Evolutionary conservation across 1,140 invertebrate genomes (phyloP).

Genomic region (Drosophila bifasciata): DNA sequence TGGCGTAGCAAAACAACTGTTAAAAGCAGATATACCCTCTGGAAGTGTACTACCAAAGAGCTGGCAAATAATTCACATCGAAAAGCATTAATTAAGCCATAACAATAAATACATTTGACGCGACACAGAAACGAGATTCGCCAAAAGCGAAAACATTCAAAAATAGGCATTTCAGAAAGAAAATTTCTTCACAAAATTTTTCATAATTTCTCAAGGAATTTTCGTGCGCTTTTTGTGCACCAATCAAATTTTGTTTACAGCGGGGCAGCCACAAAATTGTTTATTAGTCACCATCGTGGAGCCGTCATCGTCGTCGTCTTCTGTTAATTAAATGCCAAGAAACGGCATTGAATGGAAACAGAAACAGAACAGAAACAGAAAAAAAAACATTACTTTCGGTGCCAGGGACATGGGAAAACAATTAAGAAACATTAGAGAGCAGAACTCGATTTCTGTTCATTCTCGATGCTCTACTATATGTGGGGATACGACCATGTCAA

Average conservation of each 20-base stretch:
- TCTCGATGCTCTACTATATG: too few relatives aligned
- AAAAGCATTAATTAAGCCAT: slow-evolving; percentile 64
- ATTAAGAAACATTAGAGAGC: slow-evolving; percentile 7
- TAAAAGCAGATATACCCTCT: too few relatives aligned
- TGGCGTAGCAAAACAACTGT: too few relatives aligned
- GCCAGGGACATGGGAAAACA: slow-evolving; percentile 22
- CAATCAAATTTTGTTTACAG: slow-evolving; percentile 18
- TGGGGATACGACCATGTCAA: background rate
- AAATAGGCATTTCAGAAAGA: slow-evolving; percentile 28
- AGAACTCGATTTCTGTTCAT: background rate
- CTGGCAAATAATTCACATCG: slow-evolving; percentile 27
- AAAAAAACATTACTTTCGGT: slow-evolving; percentile 29
- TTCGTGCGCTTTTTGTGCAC: slow-evolving; percentile 7
- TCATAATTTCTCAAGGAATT: slow-evolving; percentile 2
- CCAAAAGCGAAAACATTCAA: slow-evolving; percentile 15
- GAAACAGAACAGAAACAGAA: background rate
- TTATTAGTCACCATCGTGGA: slow-evolving; percentile 14
- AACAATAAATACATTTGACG: slow-evolving; percentile 58
- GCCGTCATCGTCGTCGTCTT: background rate
- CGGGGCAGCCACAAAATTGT: background rate
- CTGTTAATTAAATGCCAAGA: slow-evolving; percentile 25
- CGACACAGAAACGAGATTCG: slow-evolving; percentile 36
- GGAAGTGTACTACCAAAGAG: too few relatives aligned
- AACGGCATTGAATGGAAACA: background rate
- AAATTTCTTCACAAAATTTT: background rate